A percentile compares a stretch with the other conserved stretches of the same genome.
These are phyloP conservation scores for Entomobrya multifasciata DNA, from an alignment of 2,888 invertebrate genomes.

Conservation along the genomic window DNA sequence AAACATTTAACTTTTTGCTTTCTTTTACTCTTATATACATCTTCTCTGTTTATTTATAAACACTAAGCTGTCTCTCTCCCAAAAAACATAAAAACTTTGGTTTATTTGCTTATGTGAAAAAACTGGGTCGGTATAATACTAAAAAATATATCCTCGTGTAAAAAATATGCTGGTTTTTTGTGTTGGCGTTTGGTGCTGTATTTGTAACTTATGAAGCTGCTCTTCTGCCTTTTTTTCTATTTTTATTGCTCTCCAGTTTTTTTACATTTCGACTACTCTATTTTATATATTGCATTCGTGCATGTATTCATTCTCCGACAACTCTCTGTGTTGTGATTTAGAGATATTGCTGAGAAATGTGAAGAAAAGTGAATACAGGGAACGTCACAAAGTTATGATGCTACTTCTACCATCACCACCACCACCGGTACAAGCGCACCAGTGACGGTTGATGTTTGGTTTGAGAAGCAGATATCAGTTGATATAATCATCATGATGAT, in stretches of 20 bases:
- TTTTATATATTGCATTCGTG: conserved; percentile 2
- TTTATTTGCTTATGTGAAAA: conserved; percentile 21
- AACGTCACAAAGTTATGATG: conserved; percentile 42
- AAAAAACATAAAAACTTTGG: conserved; percentile 24
- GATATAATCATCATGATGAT: conserved; percentile 15
- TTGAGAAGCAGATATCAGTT: conserved; percentile 31
- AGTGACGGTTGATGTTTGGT: conserved; percentile 25
- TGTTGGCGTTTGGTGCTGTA: not conserved
- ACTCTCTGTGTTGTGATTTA: conserved; percentile 6
- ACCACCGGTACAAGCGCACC: conserved; percentile 1
- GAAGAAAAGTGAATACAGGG: conserved; percentile 1
- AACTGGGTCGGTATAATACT: conserved; percentile 39
- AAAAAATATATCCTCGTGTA: conserved; percentile 29
- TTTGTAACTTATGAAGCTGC: conserved; percentile 11
- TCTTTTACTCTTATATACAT: not conserved
- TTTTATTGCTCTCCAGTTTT: conserved; percentile 34
- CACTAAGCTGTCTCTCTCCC: not conserved
- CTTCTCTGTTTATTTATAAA: conserved; percentile 25
- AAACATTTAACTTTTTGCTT: too few relatives aligned
- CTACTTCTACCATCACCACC: not conserved
- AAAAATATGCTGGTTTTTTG: conserved; percentile 23
- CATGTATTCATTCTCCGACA: conserved; percentile 8
- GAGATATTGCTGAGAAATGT: conserved; percentile 39
- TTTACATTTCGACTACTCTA: not conserved
- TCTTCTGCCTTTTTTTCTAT: conserved; percentile 7